A percentile compares a stretch with the other conserved stretches of the same genome.
Evolutionary conservation across 2,888 invertebrate species (phyloP).

Genomic region (Acrobeloides nanus): DNA sequence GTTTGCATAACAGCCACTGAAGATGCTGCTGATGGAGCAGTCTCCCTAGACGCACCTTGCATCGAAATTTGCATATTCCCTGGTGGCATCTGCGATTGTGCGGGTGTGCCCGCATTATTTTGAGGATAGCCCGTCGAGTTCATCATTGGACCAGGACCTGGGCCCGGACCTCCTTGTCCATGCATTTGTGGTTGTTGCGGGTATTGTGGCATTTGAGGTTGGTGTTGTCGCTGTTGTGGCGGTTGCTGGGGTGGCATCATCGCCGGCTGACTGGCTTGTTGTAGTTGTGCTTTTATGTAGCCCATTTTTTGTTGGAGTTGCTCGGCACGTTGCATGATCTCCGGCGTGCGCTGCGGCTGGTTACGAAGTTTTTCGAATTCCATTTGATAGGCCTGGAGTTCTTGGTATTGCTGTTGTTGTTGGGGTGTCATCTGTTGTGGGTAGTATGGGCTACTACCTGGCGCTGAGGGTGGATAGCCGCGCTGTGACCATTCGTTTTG

Average conservation of each 20-base stretch:
- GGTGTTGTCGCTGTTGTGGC: conserved; percentile 19
- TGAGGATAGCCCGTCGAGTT: not conserved
- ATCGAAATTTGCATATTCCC: conserved; percentile 12
- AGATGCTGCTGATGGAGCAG: not conserved
- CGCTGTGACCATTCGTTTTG: conserved; percentile 4
- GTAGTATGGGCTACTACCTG: conserved; percentile 7
- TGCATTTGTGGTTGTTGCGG: conserved; percentile 13
- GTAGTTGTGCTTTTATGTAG: conserved; percentile 11
- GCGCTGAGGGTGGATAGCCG: conserved; percentile 9
- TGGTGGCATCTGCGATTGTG: conserved; percentile 10
- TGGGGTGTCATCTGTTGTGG: conserved; percentile 2
- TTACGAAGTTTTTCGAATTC: conserved; percentile 13
- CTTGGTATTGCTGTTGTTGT: conserved; percentile 5
- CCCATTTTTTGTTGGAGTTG: conserved; percentile 18
- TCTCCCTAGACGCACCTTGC: conserved; percentile 4
- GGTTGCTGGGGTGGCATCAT: conserved; percentile 2
- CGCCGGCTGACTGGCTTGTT: conserved; percentile 11
- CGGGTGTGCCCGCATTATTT: conserved; percentile 2
- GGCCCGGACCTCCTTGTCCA: too few species aligned
- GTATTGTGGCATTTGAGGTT: conserved; percentile 10
- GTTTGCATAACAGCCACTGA: conserved; percentile 33
- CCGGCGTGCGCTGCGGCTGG: conserved; percentile 17
- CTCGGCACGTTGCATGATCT: conserved; percentile 14
- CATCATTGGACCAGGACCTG: too few species aligned
- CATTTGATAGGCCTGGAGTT: conserved; percentile 10